Conservation (phyloP, 2,113 vertebrate species). For the Etheostoma cragini region DNA sequence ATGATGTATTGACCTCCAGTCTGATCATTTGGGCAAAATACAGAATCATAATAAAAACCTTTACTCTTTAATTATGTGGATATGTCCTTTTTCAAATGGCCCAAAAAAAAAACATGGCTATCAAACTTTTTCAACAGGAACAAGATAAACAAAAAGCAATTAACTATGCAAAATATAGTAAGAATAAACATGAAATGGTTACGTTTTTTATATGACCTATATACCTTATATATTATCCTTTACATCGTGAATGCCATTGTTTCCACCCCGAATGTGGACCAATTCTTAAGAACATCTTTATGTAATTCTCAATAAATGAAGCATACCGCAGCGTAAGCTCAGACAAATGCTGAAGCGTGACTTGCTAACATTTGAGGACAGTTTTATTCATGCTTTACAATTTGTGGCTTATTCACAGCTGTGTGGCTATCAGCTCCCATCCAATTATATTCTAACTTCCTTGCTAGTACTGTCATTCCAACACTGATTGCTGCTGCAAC, state of each 20-base stretch:
- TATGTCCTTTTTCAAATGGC: background rate
- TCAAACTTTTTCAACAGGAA: background rate
- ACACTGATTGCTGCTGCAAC: background rate
- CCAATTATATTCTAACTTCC: background rate
- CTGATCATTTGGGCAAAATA: background rate
- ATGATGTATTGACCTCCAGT: background rate
- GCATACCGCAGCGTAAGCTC: background rate
- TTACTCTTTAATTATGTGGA: background rate
- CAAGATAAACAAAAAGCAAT: background rate
- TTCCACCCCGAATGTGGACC: background rate
- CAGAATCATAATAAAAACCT: background rate
- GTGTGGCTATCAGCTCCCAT: background rate
- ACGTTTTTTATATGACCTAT: background rate
- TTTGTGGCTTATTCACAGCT: background rate
- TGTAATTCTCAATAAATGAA: background rate
- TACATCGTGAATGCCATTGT: background rate
- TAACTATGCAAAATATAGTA: background rate
- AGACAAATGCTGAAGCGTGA: too few relatives aligned
- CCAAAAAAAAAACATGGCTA: background rate
- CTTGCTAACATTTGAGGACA: too few relatives aligned
- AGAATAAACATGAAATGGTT: background rate
- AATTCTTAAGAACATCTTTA: background rate
- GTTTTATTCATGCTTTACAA: too few relatives aligned
- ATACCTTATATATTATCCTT: too few relatives aligned
- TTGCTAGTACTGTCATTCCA: background rate